Conservation (phyloP, 2,113 vertebrate species). For the Globicephala melas region DNA sequence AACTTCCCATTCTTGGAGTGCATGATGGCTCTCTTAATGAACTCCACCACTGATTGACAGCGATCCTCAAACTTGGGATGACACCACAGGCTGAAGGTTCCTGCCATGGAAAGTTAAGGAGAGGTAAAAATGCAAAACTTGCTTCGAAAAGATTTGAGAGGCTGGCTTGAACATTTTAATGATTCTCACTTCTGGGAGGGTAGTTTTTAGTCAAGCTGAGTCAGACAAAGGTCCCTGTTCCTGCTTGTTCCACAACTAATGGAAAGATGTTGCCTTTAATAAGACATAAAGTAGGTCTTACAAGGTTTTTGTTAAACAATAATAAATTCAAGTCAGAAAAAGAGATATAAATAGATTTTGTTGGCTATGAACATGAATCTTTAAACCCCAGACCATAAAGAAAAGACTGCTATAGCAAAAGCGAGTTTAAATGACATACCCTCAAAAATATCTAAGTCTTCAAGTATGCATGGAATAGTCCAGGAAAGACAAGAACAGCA, state of each 20-base stretch:
- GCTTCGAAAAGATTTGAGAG: neutral
- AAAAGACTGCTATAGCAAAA: neutral
- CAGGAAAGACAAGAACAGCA: neutral
- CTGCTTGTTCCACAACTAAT: neutral
- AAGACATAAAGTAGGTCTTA: neutral
- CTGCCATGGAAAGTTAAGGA: conserved; percentile 76
- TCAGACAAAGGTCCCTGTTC: neutral
- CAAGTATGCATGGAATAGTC: neutral
- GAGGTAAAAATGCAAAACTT: neutral
- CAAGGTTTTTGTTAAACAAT: conserved; percentile 18
- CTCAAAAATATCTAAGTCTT: neutral
- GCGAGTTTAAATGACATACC: neutral
- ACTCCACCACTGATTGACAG: conserved; percentile 98
- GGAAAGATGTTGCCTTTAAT: neutral
- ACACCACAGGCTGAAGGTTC: conserved; percentile 98
- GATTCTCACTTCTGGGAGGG: neutral
- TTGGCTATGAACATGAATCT: neutral
- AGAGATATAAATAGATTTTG: neutral
- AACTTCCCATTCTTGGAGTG: conserved; percentile 98
- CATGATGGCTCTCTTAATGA: conserved; percentile 97
- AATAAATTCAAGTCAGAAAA: conserved; percentile 19
- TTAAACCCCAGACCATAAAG: neutral
- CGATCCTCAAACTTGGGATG: conserved; percentile 99
- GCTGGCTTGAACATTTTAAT: neutral
- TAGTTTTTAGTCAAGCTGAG: neutral